Conservation (phyloP, 37 sponge, comb jelly and placozoan genomes). For the Agelas oroides region DNA sequence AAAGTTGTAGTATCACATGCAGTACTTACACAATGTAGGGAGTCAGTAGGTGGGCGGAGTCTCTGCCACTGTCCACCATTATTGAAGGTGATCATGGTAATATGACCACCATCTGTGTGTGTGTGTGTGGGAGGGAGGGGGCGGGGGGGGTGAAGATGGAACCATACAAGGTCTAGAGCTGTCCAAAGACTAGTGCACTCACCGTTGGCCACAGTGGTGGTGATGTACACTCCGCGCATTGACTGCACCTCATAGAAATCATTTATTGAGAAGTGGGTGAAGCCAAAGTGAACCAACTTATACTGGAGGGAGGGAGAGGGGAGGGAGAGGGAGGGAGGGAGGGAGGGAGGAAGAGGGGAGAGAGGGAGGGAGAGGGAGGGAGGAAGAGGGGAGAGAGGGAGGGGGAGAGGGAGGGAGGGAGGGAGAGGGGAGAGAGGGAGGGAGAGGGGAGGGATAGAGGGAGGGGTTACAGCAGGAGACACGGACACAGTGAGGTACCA, state of each 20-base stretch:
- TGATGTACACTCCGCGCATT: constrained; percentile 70
- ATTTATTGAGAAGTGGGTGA: constrained; percentile 29
- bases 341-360: background rate
- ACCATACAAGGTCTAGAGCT: too few relatives aligned
- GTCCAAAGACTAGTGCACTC: background rate
- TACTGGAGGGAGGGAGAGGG: too few relatives aligned
- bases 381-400: too few relatives aligned
- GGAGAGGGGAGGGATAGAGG: too few relatives aligned
- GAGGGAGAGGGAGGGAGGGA: too few relatives aligned
- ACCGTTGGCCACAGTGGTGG: constrained; percentile 29
- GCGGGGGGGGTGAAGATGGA: background rate
- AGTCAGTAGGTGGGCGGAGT: constrained; percentile 11
- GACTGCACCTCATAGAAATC: constrained; percentile 82
- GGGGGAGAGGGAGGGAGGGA: too few relatives aligned
- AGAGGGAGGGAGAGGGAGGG: background rate
- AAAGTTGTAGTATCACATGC: too few relatives aligned
- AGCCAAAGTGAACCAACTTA: too few relatives aligned
- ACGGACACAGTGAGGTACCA: too few relatives aligned
- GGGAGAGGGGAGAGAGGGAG: too few relatives aligned
- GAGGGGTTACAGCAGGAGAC: too few relatives aligned
- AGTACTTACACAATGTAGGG: constrained; percentile 57
- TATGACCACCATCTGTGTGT: constrained; percentile 26
- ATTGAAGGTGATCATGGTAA: constrained; percentile 68
- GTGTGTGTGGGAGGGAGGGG: too few relatives aligned
- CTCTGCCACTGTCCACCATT: constrained; percentile 69